Evolutionary conservation across 2,888 invertebrate genomes (phyloP).

Genomic region (Thera britannica): DNA sequence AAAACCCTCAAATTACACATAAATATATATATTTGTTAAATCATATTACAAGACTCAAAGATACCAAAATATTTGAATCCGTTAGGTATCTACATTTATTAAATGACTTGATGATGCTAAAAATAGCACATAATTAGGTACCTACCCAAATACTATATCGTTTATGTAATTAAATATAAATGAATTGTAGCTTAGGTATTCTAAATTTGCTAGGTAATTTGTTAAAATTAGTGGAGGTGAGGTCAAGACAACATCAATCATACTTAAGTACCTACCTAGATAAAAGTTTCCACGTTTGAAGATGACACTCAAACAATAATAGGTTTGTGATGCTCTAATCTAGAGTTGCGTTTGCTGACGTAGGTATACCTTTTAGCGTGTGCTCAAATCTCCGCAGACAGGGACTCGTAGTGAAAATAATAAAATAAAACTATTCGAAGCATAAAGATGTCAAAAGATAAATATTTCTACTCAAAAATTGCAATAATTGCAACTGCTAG

Average conservation of each 20-base stretch:
- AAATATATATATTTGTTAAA: too few relatives aligned
- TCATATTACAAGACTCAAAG: too few relatives aligned
- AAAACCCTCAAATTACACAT: too few relatives aligned
- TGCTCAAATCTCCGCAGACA: constrained; percentile 11
- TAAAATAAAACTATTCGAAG: too few relatives aligned
- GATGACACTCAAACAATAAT: constrained; percentile 33
- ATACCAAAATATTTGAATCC: too few relatives aligned
- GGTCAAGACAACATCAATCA: constrained; percentile 21
- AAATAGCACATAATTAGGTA: too few relatives aligned
- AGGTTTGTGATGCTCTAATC: constrained; percentile 44
- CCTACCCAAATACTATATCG: too few relatives aligned
- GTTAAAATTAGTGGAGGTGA: constrained; percentile 1
- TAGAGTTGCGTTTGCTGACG: constrained; percentile 20
- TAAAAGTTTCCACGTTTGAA: constrained; percentile 36
- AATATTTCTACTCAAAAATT: background rate
- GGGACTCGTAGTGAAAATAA: background rate
- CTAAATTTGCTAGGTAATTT: background rate
- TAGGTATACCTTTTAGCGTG: constrained; percentile 10
- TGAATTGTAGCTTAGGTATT: background rate
- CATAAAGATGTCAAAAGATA: too few relatives aligned
- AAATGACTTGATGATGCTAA: too few relatives aligned
- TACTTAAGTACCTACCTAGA: constrained; percentile 12
- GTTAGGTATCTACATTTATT: too few relatives aligned
- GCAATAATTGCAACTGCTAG: background rate
- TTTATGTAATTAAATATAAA: background rate